These are phyloP conservation scores for Cairina moschata DNA, from an alignment of 2,113 vertebrate species.

Conservation along the genomic window DNA sequence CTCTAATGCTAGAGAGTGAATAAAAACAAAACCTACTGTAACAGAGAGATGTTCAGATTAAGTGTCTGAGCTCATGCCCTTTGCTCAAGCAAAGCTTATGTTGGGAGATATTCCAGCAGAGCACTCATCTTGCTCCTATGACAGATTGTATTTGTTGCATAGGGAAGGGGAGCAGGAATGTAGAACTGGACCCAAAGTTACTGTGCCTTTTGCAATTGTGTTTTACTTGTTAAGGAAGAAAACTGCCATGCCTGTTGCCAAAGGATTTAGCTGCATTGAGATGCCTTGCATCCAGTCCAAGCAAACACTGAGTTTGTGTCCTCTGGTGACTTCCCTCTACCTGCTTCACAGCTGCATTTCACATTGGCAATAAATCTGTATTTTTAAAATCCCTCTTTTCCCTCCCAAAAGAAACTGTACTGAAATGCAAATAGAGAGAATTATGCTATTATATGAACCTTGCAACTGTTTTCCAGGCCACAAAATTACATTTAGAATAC, in stretches of 20 bases:
- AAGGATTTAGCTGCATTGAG: not conserved
- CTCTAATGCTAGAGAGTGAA: not conserved
- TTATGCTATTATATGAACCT: not conserved
- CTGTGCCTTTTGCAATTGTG: not conserved
- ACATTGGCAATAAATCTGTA: not conserved
- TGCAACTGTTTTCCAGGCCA: not conserved
- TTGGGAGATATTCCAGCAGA: not conserved
- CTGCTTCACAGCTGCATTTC: not conserved
- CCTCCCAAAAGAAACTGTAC: not conserved
- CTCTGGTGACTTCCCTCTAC: accelerated
- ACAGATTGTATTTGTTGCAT: not conserved
- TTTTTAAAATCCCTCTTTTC: not conserved
- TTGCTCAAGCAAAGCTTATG: not conserved
- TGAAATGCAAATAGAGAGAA: not conserved
- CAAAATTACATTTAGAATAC: not conserved
- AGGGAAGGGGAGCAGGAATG: not conserved
- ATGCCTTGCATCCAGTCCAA: not conserved
- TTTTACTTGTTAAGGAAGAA: not conserved
- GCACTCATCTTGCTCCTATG: not conserved
- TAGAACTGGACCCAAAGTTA: not conserved
- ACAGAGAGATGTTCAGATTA: not conserved
- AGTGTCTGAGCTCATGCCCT: not conserved
- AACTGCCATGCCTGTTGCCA: not conserved
- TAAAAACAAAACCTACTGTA: not conserved
- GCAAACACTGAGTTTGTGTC: not conserved